These are phyloP conservation scores for cattle (Bos taurus) DNA, from an alignment of 2,113 vertebrate species.

Conservation along the genomic window DNA sequence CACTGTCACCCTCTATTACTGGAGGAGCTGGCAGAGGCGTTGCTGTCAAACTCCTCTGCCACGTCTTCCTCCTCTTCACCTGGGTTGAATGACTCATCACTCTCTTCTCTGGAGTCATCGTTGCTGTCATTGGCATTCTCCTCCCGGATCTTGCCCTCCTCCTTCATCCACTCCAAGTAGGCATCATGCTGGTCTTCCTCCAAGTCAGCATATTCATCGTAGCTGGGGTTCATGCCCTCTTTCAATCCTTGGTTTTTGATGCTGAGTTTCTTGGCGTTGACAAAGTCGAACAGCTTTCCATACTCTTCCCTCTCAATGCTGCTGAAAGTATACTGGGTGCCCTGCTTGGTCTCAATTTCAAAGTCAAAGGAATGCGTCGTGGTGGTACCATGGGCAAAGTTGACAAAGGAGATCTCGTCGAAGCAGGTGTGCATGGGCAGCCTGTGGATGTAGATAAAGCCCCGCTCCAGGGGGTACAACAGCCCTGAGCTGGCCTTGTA, in stretches of 20 bases:
- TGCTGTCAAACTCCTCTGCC: conserved; percentile 99
- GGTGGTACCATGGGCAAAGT: conserved; percentile 95
- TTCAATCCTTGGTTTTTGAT: conserved; percentile 98
- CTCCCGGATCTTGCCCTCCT: conserved; percentile 96
- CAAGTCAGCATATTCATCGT: conserved; percentile 92
- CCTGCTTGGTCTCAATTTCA: conserved; percentile 98
- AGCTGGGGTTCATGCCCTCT: conserved; percentile 95
- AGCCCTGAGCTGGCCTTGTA: conserved; percentile 97
- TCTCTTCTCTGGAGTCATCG: conserved; percentile 91
- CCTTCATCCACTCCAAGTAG: conserved; percentile 98
- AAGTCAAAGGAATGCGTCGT: conserved; percentile 98
- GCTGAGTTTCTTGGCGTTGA: conserved; percentile 97
- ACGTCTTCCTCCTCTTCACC: conserved; percentile 96
- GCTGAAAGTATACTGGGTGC: conserved; percentile 97
- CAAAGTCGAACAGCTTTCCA: conserved; percentile 97
- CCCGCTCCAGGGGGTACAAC: conserved; percentile 93
- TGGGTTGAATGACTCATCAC: conserved; percentile 96
- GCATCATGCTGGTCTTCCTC: conserved; percentile 96
- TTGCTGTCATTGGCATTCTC: conserved; percentile 93
- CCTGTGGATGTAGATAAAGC: conserved; percentile 98
- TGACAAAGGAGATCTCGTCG: conserved; percentile 95
- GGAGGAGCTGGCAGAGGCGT: conserved; percentile 92
- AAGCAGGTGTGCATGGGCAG: conserved; percentile 96
- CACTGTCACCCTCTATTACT: conserved; percentile 87
- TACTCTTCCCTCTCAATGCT: conserved; percentile 99